phyloP scores from a whole-genome alignment of 2,113 vertebrate species.

The Aythya baeri region DNA sequence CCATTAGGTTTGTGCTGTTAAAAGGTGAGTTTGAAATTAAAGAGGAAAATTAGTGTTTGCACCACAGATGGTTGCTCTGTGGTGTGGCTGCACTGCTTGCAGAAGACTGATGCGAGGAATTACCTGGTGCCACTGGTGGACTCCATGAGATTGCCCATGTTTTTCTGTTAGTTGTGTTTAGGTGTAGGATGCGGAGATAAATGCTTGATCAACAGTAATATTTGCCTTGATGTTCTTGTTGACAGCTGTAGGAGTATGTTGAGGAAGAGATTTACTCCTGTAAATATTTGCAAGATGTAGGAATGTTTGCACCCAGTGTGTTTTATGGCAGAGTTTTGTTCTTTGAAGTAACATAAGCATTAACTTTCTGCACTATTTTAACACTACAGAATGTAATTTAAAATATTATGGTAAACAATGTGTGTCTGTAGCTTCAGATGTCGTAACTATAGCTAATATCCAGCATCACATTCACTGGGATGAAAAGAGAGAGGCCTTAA shows the following conservation, averaged over 20 bases:
- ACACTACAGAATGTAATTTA: not conserved
- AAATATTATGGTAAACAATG: not conserved
- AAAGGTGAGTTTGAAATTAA: slow-evolving; percentile 35
- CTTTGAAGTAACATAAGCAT: not conserved
- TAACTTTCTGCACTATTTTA: not conserved
- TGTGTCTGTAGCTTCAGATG: not conserved
- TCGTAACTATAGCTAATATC: not conserved
- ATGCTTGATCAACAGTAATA: not conserved
- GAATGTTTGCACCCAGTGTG: not conserved
- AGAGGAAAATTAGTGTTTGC: not conserved
- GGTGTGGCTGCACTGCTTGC: not conserved
- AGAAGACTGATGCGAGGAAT: not conserved
- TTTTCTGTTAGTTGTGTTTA: not conserved
- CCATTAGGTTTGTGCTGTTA: slow-evolving; percentile 8
- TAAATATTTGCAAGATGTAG: not conserved
- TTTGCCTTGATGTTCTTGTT: not conserved
- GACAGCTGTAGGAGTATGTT: not conserved
- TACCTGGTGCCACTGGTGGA: rapidly evolving
- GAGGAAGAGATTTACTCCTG: not conserved
- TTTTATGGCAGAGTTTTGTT: not conserved
- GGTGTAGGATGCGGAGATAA: not conserved
- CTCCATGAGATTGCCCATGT: not conserved
- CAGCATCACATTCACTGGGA: not conserved
- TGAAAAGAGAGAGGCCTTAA: not conserved
- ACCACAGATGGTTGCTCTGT: not conserved